phyloP scores from a whole-genome alignment of 2,888 invertebrate genomes.

The Perdita meconis region DNA sequence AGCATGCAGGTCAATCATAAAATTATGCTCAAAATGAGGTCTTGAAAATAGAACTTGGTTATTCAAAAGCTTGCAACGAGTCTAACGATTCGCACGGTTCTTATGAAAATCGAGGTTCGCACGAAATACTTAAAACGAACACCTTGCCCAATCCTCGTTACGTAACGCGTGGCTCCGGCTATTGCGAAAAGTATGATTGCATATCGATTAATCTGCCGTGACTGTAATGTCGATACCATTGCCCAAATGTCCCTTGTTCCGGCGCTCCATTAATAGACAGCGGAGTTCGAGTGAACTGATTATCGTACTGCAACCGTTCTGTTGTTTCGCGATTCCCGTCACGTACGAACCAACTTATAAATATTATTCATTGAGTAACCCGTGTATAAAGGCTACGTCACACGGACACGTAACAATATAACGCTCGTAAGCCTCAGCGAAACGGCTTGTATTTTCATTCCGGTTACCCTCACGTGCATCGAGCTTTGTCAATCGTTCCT shows the following conservation, averaged over 20 bases:
- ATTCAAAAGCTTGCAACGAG: too few relatives aligned
- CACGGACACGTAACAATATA: slow-evolving; percentile 27
- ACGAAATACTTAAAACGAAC: neutral
- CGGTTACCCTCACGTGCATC: neutral
- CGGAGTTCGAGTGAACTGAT: slow-evolving; percentile 29
- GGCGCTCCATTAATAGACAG: slow-evolving; percentile 33
- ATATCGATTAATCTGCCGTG: slow-evolving; percentile 15
- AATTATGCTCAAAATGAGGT: too few relatives aligned
- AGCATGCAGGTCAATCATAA: too few relatives aligned
- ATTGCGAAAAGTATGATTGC: slow-evolving; percentile 9
- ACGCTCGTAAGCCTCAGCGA: slow-evolving; percentile 6
- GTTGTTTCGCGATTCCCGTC: slow-evolving; percentile 39
- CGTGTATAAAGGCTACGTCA: slow-evolving; percentile 8
- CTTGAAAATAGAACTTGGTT: too few relatives aligned
- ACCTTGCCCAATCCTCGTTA: neutral
- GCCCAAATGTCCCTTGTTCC: slow-evolving; percentile 24
- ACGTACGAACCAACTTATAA: slow-evolving; percentile 47
- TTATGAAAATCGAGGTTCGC: neutral
- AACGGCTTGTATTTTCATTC: slow-evolving; percentile 18
- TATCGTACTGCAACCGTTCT: slow-evolving; percentile 21
- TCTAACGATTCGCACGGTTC: neutral
- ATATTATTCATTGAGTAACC: slow-evolving; percentile 60
- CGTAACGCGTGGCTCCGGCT: neutral
- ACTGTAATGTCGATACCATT: slow-evolving; percentile 29
- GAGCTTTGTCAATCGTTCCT: neutral